phyloP scores from a whole-genome alignment of 2,888 invertebrate species.

The Leptinotarsa rubiginosa region DNA sequence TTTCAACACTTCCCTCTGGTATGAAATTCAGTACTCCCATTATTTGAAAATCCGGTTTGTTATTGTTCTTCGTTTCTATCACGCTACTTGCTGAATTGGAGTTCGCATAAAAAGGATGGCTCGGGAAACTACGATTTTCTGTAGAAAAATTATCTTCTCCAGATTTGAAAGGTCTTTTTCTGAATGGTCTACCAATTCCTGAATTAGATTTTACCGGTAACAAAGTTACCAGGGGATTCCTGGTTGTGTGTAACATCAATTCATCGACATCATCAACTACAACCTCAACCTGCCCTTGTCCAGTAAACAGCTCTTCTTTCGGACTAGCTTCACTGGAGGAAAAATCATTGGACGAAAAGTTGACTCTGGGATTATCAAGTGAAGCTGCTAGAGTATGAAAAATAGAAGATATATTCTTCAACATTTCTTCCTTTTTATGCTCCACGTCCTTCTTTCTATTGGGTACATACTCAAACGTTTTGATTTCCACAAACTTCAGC shows the following conservation, averaged over 20 bases:
- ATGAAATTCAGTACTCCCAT: conserved; percentile 60
- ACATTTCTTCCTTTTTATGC: conserved; percentile 62
- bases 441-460: conserved; percentile 30
- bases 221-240: conserved; percentile 72
- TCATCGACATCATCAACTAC: conserved; percentile 61
- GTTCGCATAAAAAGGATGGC: conserved; percentile 34
- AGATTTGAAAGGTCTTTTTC: conserved; percentile 70
- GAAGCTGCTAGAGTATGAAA: conserved; percentile 74
- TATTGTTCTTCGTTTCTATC: conserved; percentile 42
- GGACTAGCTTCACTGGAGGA: conserved; percentile 21
- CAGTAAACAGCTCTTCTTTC: conserved; percentile 48
- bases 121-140: conserved; percentile 60
- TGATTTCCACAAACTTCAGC: conserved; percentile 56
- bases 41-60: conserved; percentile 56
- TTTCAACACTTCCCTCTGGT: conserved; percentile 50
- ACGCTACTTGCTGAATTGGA: conserved; percentile 34
- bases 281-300: conserved; percentile 63
- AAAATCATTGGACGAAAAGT: conserved; percentile 19
- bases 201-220: conserved; percentile 85
- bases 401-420: conserved; percentile 74
- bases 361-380: conserved; percentile 62
- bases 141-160: conserved; percentile 53
- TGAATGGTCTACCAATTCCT: conserved; percentile 77
- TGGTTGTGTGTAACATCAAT: conserved; percentile 59
- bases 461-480: conserved; percentile 50